Base-by-base conservation (phyloP, 2,888 invertebrate genomes). In the Lysandra bellargus region DNA sequence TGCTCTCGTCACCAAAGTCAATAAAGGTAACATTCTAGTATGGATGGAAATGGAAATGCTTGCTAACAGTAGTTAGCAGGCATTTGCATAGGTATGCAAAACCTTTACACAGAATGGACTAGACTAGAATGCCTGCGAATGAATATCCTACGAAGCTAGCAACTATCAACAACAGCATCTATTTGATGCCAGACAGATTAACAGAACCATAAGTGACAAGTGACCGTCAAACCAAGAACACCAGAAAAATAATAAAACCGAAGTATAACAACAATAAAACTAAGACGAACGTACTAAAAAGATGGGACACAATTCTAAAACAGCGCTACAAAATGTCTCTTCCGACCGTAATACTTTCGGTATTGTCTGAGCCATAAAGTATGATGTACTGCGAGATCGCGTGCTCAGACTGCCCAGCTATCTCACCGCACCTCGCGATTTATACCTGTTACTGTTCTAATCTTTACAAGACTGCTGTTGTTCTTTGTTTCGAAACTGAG, bases 361-460 rank as follows among this genome's bases (percentile, higher is more conserved):
- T 40, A 73, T 40, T 44, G 74, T 74, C 74, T 44, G 44, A 44
- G 23, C 49, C 75, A 75, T 75, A 75, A 75, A 75, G 30, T 75
- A 75, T 49, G 49, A 75, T 49, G 75, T 44, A 49, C 53, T 23
- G 53, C 75, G 49, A 30, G 14, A 75, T 75, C 75, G 75, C 75
- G 75, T 75, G 75, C 49, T 75, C 44, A 33, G 69, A 17, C 69
- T 69, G 49, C 53, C 53, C 49, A 17, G 69, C 33, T 75, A 75
- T 75, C 53, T 75, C 75, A 53, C 75, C 75, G 9, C 75, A 75
- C 49, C 75, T 75, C 44, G 44, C 73, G 17, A 49, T 75, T 75
- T 75, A 53, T 75, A 49, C 75, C 30, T 75, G 49, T 75, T 75
- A 75, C 49, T 75, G 49, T 75, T 75, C 74, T 75, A 75, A 75